Percentiles rank a stretch among this genome's conserved stretches.
Evolutionary conservation across 1,140 invertebrate genomes (phyloP).

Genomic region (Xylocopa sonorina): DNA sequence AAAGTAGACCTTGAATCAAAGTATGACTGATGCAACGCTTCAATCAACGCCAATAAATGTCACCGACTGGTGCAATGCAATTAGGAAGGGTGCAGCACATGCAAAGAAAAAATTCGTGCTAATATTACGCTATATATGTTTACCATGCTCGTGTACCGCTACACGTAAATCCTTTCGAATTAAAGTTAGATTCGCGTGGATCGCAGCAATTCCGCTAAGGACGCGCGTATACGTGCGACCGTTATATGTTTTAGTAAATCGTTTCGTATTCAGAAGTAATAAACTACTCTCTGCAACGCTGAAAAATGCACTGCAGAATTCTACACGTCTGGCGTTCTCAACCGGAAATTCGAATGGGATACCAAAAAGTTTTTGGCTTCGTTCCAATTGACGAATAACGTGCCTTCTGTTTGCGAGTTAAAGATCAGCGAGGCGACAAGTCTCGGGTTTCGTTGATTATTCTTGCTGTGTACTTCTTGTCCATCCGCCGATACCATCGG

Average conservation of each 20-base stretch:
- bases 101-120: slow-evolving; percentile 12
- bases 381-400: slow-evolving; percentile 56
- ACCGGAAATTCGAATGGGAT: slow-evolving; percentile 65
- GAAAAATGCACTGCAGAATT: slow-evolving; percentile 21
- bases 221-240: not conserved
- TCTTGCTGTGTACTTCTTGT: slow-evolving; percentile 23
- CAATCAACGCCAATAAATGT: slow-evolving; percentile 76
- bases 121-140: not conserved
- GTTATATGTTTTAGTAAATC: not conserved
- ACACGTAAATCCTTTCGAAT: not conserved
- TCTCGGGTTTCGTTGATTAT: slow-evolving; percentile 47
- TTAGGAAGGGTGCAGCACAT: slow-evolving; percentile 69
- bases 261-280: slow-evolving; percentile 4
- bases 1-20: slow-evolving; percentile 74
- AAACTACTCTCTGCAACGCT: not conserved
- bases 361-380: slow-evolving; percentile 56
- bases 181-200: not conserved
- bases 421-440: slow-evolving; percentile 28
- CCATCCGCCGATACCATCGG: not conserved
- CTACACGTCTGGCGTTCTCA: slow-evolving; percentile 24
- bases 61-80: slow-evolving; percentile 71
- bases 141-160: not conserved
- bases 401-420: slow-evolving; percentile 45
- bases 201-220: too few relatives aligned
- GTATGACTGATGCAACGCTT: slow-evolving; percentile 73